phyloP scores from a whole-genome alignment of 2,113 vertebrate species.

The Myiozetetes cayanensis region DNA sequence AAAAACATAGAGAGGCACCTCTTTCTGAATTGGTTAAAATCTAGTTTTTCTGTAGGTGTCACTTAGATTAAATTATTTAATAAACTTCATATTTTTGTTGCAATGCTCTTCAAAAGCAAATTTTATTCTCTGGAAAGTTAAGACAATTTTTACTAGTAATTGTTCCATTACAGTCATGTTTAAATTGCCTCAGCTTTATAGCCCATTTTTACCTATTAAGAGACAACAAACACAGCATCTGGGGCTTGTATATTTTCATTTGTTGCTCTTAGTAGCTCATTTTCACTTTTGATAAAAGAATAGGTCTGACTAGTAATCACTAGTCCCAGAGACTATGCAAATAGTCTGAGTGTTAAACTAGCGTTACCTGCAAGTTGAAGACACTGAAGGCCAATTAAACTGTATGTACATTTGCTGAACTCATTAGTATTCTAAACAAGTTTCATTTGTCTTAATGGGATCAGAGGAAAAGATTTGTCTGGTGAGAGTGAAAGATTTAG shows the following conservation, averaged over 20 bases:
- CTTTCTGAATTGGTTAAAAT: not conserved
- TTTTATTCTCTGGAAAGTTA: not conserved
- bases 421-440: not conserved
- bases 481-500: not conserved
- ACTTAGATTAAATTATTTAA: not conserved
- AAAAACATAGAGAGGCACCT: not conserved
- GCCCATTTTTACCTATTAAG: not conserved
- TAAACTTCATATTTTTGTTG: not conserved
- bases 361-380: not conserved
- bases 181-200: not conserved
- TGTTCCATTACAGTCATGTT: not conserved
- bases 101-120: not conserved
- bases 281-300: not conserved
- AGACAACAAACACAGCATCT: not conserved
- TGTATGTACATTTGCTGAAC: not conserved
- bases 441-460: not conserved
- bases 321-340: not conserved
- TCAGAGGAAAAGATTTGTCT: not conserved
- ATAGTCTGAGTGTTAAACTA: not conserved
- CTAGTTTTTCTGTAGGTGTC: not conserved
- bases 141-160: not conserved
- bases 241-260: not conserved
- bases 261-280: not conserved
- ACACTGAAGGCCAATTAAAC: not conserved
- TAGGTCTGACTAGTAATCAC: not conserved